Evolutionary conservation across 2,888 invertebrate genomes (phyloP).

Genomic region (Empis stercorea): DNA sequence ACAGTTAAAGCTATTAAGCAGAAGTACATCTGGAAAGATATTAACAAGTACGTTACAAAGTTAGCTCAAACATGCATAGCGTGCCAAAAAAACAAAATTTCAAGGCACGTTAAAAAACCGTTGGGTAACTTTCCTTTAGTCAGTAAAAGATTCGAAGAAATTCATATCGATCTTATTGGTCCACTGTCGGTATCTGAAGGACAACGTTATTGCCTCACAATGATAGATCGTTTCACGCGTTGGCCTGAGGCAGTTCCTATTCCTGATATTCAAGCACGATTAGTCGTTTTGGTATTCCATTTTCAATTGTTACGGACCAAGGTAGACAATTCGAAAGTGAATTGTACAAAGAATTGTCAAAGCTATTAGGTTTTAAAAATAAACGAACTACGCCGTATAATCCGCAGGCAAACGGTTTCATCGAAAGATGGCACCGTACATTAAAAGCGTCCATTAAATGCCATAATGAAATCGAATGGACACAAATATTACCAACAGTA

Average conservation of each 20-base stretch:
- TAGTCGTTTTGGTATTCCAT: not conserved
- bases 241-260: not conserved
- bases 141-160: not conserved
- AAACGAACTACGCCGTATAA: constrained; percentile 24
- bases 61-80: not conserved
- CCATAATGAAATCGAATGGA: too few relatives aligned
- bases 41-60: constrained; percentile 1
- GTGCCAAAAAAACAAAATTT: not conserved
- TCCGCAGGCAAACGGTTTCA: constrained; percentile 27
- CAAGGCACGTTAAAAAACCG: not conserved
- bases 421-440: constrained; percentile 29
- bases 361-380: constrained; percentile 18
- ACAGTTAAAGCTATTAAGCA: constrained; percentile 8
- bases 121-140: not conserved
- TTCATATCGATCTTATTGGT: not conserved
- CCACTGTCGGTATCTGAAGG: not conserved
- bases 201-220: not conserved
- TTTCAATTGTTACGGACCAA: constrained; percentile 9
- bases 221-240: not conserved
- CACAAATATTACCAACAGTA: too few relatives aligned
- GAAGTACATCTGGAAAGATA: constrained; percentile 2
- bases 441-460: constrained; percentile 25
- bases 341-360: constrained; percentile 18
- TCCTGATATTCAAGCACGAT: not conserved
- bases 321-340: too few relatives aligned